Evolutionary conservation across 2,888 invertebrate genomes (phyloP), one percentile per base, ranked within the genome.

Genomic region (Homarus gammarus): DNA sequence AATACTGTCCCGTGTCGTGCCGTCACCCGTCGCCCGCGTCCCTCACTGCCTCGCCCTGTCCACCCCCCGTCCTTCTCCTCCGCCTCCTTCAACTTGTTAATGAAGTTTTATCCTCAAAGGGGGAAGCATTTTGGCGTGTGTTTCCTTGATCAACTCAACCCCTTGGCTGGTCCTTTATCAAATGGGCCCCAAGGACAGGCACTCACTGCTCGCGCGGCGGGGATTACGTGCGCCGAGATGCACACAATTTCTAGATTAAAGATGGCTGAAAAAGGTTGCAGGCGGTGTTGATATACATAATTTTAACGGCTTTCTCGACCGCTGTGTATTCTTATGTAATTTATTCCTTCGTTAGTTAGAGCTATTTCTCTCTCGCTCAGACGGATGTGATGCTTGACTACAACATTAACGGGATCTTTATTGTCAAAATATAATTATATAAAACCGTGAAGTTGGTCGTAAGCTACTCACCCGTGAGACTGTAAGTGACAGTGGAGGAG

Each of bases 221-320:
- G 75, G 75, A 78, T 78, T 51, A 78, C 78, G 78, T 78, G 78
- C 78, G 51, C 56, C 78, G 78, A 78, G 78, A 78, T 51, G 51
- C 78, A 78, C 78, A 78, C 78, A 78, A 78, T 78, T 78, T 51
- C 78, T 78, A 78, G 78, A 78, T 78, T 78, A 78, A 78, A 78
- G 51, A 78, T 78, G 78, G 78, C 78, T 56, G 78, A 22, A 56
- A n/a, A 78, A 38, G 78, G 78, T 78, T 78, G 78, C 78, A 78
- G 78, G 78, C 78, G 31, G 33, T 56, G 78, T 33, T 51, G 78
- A 22, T 33, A 33, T 33, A 31, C 78, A 38, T 51, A 78, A 78
- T 51, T 78, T 51, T 49, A 3, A 56, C 56, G 6, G 5, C 56
- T 56, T 56, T 56, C 56, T 56, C 22, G 12, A 44, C 44, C 44